Base-by-base conservation (phyloP, 1,140 invertebrate species). In the Aplysia californica region DNA sequence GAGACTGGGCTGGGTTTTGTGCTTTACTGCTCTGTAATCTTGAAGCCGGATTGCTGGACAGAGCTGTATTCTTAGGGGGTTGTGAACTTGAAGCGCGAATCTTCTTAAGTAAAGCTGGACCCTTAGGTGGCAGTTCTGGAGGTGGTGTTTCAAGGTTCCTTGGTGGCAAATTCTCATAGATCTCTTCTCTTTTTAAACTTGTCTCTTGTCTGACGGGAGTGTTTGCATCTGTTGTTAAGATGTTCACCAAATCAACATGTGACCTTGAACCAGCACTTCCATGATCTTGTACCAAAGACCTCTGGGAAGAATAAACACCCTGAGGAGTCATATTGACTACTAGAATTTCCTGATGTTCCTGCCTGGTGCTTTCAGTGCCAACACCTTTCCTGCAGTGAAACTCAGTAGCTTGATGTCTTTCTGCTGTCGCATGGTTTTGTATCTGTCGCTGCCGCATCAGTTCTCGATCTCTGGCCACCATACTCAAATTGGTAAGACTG, bases 41-140 rank as follows among this genome's bases (percentile, higher is more conserved):
- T n/a, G n/a, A n/a, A n/a, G n/a, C n/a, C n/a, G n/a, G n/a, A n/a
- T n/a, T n/a, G n/a, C n/a, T n/a, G n/a, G n/a, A n/a, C n/a, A n/a
- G n/a, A n/a, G n/a, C n/a, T n/a, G n/a, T n/a, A n/a, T n/a, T n/a
- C n/a, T n/a, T n/a, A n/a, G n/a, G n/a, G n/a, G n/a, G n/a, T n/a
- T n/a, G n/a, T n/a, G n/a, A n/a, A n/a, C n/a, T n/a, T n/a, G n/a
- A n/a, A 66, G 61, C 56, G 74, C 65, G 26, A 31, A 55, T 61
- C 78, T 82, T 84, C 29, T 66, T 81, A 26, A 79, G 71, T 5
- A 87, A 76, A 15, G 72, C 79, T 68, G 84, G 86, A 61, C 86
- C 86, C 78, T 87, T 87, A 26, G 86, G 86, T 20, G 86, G 86
- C 20, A 87, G 66, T 75, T 83, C 81, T 55, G 85, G 86, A 10